These are phyloP conservation scores for Megaceryle maxima DNA, from an alignment of 2,113 vertebrate species.

Conservation along the genomic window DNA sequence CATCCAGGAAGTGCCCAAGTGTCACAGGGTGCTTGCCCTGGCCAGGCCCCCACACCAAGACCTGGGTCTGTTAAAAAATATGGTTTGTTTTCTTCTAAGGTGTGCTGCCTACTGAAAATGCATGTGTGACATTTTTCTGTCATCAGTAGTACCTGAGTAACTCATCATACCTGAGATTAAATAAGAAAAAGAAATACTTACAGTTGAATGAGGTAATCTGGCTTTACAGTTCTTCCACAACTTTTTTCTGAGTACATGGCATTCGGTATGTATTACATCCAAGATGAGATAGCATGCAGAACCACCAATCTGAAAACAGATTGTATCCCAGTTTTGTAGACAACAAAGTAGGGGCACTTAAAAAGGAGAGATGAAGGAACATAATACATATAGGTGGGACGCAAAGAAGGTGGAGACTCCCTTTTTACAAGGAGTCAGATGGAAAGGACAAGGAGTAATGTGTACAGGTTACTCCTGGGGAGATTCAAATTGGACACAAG, in stretches of 20 bases:
- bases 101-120: background rate
- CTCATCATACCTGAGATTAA: background rate
- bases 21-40: background rate
- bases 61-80: background rate
- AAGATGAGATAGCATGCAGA: slow-evolving; percentile 67
- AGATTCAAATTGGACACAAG: background rate
- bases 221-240: background rate
- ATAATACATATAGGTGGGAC: background rate
- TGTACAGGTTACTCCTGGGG: background rate
- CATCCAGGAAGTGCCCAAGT: background rate
- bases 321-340: background rate
- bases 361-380: background rate
- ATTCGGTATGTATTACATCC: slow-evolving; percentile 68
- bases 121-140: background rate
- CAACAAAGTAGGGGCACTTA: background rate
- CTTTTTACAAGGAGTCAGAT: background rate
- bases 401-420: too few relatives aligned
- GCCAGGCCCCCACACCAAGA: fast-evolving
- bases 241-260: slow-evolving; percentile 67
- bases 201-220: background rate
- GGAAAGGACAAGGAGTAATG: background rate
- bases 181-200: slow-evolving; percentile 39
- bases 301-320: slow-evolving; percentile 16
- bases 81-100: background rate
- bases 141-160: background rate